A percentile compares a stretch with the other conserved stretches of the same genome.
These are phyloP conservation scores for Dromas ardeola DNA, from an alignment of 2,113 vertebrate species.

Conservation along the genomic window DNA sequence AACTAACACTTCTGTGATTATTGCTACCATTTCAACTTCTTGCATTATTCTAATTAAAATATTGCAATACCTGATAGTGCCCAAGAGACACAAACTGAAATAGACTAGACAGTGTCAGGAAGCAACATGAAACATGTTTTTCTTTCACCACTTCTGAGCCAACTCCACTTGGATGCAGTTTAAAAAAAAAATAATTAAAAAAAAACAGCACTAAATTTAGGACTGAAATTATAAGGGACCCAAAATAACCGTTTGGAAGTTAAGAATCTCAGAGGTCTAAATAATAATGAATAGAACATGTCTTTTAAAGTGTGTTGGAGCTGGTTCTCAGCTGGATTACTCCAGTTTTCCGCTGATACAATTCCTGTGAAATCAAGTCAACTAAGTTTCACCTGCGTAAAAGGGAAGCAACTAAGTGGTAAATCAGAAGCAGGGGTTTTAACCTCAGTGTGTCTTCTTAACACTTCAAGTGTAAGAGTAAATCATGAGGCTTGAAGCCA, in stretches of 20 bases:
- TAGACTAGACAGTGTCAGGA: background rate
- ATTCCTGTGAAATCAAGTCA: background rate
- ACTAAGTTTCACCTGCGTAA: constrained; percentile 3
- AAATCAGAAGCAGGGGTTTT: background rate
- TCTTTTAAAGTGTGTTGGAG: background rate
- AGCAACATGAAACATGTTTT: background rate
- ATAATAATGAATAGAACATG: constrained; percentile 12
- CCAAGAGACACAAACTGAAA: background rate
- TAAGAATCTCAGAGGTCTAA: constrained; percentile 16
- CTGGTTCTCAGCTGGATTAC: background rate
- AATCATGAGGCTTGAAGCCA: background rate
- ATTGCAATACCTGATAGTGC: background rate
- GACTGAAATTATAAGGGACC: background rate
- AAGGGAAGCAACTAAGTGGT: background rate
- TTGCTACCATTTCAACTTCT: background rate
- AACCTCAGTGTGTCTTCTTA: background rate
- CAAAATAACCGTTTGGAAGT: constrained; percentile 9
- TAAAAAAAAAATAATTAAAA: background rate
- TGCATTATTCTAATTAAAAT: background rate
- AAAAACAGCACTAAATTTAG: constrained; percentile 7
- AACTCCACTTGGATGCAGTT: background rate
- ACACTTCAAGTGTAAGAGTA: background rate
- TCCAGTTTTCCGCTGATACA: background rate
- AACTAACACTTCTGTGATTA: background rate
- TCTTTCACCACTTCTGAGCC: background rate